Evolutionary conservation across 2,797 vertebrate genomes (phyloP), one percentile per base, ranked within the genome.

Genomic region (Loriculus beryllinus): DNA sequence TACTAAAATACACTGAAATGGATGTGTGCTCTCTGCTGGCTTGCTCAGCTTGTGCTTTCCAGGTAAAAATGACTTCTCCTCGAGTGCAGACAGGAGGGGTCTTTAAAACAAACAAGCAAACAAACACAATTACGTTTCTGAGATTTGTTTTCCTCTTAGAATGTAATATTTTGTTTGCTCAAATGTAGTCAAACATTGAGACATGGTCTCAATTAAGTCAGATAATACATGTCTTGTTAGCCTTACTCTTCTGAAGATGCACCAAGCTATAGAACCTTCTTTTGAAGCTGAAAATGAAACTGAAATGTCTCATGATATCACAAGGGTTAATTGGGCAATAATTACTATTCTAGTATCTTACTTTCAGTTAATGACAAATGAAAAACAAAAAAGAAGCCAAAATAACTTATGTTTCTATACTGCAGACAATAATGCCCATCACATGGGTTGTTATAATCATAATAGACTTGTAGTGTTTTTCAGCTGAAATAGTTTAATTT

Each of bases 401-500:
- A 95, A 63, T 33, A 86, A 48, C 14, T 68, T 82, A 37, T 74
- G 62, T 75, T 86, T 88, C 40, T 90, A 17, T 80, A 49, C 8
- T 91, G 40, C 37, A 92, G 81, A 51, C 29, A 79, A 33, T 68
- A 88, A 92, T 51, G 65, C 60, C 64, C 49, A 68, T 75, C 63
- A 67, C 47, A 59, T 76, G 72, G 23, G 26, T 39, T 81, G n/a
- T 94, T 87, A 79, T 45, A 72, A 84, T 89, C 48, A 81, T 47
- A 60, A 67, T 5, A 83, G 70, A 25, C 80, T 90, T 10, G 3
- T 5, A 5, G 17, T 43, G 29, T 77, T 87, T 94, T 87, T 83
- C 90, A 80, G 77, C 23, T 92, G 64, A 64, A 86, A 74, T 70
- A 91, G 64, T 93, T 94, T 88, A 69, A 78, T 76, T 77, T 8